Percentiles rank a stretch among this genome's conserved stretches.
Evolutionary conservation across 2,888 invertebrate species (phyloP).

Genomic region (Zygothrica quintamaculata): DNA sequence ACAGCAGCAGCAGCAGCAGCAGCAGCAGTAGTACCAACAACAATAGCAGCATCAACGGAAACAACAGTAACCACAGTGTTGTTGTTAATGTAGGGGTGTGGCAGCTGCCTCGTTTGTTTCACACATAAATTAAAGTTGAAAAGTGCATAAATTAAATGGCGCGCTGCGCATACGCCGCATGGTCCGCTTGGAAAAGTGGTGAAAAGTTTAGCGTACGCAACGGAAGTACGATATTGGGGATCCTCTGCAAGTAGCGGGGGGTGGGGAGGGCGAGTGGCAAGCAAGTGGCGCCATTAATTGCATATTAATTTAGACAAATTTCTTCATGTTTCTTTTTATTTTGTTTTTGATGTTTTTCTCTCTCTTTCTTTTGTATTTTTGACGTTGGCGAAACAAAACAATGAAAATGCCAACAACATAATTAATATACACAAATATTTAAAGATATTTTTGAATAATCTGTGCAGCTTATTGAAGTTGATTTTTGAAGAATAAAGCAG

Average conservation of each 20-base stretch:
- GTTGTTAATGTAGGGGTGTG: conserved; percentile 37
- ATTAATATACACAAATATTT: no score
- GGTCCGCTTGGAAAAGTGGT: conserved; percentile 36
- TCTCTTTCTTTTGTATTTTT: conserved; percentile 1
- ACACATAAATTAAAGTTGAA: conserved; percentile 63
- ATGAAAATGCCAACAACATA: no score
- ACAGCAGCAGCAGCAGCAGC: conserved; percentile 16
- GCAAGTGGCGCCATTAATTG: conserved; percentile 58
- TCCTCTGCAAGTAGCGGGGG: neutral
- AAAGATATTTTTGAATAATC: no score
- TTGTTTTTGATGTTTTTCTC: no score
- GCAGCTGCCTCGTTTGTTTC: conserved; percentile 43
- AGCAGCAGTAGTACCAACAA: conserved; percentile 23
- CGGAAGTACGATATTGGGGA: neutral
- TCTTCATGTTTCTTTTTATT: conserved; percentile 5
- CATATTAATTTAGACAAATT: conserved; percentile 69
- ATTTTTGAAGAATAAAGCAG: no score
- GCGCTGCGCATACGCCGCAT: conserved; percentile 52
- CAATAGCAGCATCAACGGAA: conserved; percentile 15
- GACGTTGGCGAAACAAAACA: conserved; percentile 9
- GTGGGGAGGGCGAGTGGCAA: conserved; percentile 4
- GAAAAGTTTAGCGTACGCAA: conserved; percentile 21
- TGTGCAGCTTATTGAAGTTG: no score
- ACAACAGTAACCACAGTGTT: conserved; percentile 9
- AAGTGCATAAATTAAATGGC: conserved; percentile 64